Conservation (phyloP, 2,888 invertebrate genomes). For the Parnassius mnemosyne region DNA sequence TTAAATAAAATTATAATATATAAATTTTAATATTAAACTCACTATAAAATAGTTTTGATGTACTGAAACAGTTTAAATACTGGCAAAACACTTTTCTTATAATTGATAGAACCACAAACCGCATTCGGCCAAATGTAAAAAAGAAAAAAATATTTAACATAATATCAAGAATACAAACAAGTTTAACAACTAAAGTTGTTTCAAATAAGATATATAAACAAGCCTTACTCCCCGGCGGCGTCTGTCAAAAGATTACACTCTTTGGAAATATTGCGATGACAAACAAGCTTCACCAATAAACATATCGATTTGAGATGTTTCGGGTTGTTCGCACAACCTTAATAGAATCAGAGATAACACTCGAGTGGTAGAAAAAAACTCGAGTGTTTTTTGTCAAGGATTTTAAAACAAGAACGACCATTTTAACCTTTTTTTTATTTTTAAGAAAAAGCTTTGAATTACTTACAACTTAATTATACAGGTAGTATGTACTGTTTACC, state of each 20-base stretch:
- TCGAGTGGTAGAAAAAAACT: constrained; percentile 39
- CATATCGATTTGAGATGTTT: constrained; percentile 34
- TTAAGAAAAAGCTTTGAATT: too few relatives aligned
- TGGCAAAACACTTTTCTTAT: too few relatives aligned
- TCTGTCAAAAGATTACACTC: constrained; percentile 60
- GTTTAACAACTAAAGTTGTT: constrained; percentile 43
- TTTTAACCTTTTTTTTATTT: neutral
- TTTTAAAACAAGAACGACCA: constrained; percentile 24
- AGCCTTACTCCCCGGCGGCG: constrained; percentile 51
- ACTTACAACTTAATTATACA: too few relatives aligned
- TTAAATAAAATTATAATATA: too few relatives aligned
- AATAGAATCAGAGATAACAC: constrained; percentile 60
- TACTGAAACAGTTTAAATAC: too few relatives aligned
- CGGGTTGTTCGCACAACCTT: constrained; percentile 64
- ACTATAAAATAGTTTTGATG: too few relatives aligned
- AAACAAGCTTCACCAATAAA: constrained; percentile 40
- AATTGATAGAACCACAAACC: neutral
- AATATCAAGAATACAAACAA: constrained; percentile 53
- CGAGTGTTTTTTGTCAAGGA: constrained; percentile 23
- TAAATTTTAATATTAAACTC: too few relatives aligned
- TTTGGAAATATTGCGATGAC: constrained; percentile 34
- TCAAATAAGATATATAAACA: constrained; percentile 49
- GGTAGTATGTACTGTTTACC: too few relatives aligned
- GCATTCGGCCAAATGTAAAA: constrained; percentile 18
- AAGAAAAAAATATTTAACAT: constrained; percentile 43